Conservation (phyloP, 1,140 invertebrate species). For the Araneus ventricosus region DNA sequence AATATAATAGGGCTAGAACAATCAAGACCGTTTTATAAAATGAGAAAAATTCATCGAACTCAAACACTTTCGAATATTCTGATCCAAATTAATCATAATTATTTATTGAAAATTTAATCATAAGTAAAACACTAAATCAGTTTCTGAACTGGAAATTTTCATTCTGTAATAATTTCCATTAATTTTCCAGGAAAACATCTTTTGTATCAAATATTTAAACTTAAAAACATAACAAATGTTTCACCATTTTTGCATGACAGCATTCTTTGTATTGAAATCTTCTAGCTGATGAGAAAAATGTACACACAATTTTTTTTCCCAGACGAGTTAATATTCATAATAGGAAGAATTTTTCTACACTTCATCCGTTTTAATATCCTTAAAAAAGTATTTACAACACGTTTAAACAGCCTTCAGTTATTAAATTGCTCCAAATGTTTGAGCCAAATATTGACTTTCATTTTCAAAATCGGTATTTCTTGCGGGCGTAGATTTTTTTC, state of each 20-base stretch:
- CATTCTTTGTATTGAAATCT: neutral
- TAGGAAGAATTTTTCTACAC: conserved; percentile 38
- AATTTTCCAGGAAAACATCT: too few species aligned
- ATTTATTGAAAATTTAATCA: too few species aligned
- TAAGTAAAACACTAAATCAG: too few species aligned
- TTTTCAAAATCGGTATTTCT: conserved; percentile 35
- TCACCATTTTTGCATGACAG: neutral
- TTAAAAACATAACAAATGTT: too few species aligned
- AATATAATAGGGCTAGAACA: too few species aligned
- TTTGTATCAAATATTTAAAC: too few species aligned
- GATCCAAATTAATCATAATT: too few species aligned
- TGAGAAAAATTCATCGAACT: too few species aligned
- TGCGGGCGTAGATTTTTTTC: conserved; percentile 3
- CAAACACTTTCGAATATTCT: too few species aligned
- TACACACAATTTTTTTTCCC: neutral
- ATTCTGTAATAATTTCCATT: too few species aligned
- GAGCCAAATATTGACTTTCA: conserved; percentile 64
- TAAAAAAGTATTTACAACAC: conserved; percentile 46
- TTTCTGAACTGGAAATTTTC: too few species aligned
- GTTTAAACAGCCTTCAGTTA: conserved; percentile 56
- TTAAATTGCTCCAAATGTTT: conserved; percentile 54
- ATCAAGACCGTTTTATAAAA: too few species aligned
- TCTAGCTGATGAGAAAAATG: neutral
- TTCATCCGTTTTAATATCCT: neutral
- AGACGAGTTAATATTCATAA: conserved; percentile 35